Evolutionary conservation across 2,797 vertebrate genomes (phyloP).

Genomic region (Spea hammondii): DNA sequence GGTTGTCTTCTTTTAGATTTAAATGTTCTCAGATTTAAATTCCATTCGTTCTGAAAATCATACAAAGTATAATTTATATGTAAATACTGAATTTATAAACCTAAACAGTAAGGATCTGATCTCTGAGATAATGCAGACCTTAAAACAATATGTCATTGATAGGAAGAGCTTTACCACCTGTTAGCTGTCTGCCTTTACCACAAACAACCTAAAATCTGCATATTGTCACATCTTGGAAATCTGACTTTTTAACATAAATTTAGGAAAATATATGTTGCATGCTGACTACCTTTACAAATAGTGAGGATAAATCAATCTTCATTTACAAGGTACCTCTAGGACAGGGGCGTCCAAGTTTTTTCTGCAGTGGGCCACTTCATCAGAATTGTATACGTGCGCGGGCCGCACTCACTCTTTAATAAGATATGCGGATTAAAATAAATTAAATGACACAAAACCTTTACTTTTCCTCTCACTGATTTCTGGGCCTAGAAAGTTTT

Average conservation of each 20-base stretch:
- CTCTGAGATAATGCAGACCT: slow-evolving; percentile 7
- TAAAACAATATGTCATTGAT: slow-evolving; percentile 19
- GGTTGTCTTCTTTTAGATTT: not conserved
- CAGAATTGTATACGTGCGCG: too few species aligned
- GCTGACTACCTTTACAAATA: not conserved
- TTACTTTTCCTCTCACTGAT: too few species aligned
- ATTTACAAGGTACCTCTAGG: not conserved
- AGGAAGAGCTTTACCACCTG: slow-evolving; percentile 3
- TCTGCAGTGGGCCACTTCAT: too few species aligned
- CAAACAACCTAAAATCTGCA: not conserved
- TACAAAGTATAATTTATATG: not conserved
- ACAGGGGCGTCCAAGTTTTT: too few species aligned
- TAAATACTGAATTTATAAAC: slow-evolving; percentile 22
- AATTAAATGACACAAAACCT: too few species aligned
- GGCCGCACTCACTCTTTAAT: too few species aligned
- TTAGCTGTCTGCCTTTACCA: slow-evolving; percentile 9
- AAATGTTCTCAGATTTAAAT: slow-evolving; percentile 14
- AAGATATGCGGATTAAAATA: too few species aligned
- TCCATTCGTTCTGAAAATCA: not conserved
- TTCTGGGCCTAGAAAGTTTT: too few species aligned
- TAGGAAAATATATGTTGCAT: not conserved
- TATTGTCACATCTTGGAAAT: slow-evolving; percentile 16
- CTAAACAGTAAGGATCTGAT: slow-evolving; percentile 7
- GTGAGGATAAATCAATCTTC: slow-evolving; percentile 10
- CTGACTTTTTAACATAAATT: slow-evolving; percentile 2